Percentiles rank a stretch among this genome's conserved stretches.
Conservation (phyloP, 1,140 invertebrate genomes). For the Helicorthomorpha holstii region DNA sequence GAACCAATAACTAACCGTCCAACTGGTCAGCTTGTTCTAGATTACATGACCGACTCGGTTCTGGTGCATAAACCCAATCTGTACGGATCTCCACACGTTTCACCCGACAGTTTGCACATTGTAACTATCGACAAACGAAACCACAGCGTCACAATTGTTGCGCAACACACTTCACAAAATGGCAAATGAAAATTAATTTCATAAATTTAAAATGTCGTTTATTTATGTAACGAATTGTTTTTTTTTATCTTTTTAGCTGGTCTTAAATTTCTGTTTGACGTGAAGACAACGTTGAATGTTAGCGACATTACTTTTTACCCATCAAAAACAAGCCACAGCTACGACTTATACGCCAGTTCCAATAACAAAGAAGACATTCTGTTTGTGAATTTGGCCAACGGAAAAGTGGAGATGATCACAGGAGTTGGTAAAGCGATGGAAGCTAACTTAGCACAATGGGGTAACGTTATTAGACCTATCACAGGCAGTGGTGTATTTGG, state of each 20-base stretch:
- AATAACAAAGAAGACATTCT: conserved; percentile 56
- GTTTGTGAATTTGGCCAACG: conserved; percentile 52
- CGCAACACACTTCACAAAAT: conserved; percentile 43
- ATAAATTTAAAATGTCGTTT: background rate
- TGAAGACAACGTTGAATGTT: conserved; percentile 56
- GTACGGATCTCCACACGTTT: conserved; percentile 45
- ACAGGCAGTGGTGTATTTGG: conserved; percentile 52
- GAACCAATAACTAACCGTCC: conserved; percentile 42
- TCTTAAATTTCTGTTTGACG: conserved; percentile 52
- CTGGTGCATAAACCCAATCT: conserved; percentile 42
- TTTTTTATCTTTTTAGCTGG: conserved; percentile 20
- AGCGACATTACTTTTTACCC: conserved; percentile 62
- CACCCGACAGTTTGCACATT: conserved; percentile 50
- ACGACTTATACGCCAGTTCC: conserved; percentile 55
- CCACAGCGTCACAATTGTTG: conserved; percentile 45
- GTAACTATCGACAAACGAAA: conserved; percentile 43
- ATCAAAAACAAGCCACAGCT: conserved; percentile 51
- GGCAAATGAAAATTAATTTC: conserved; percentile 18
- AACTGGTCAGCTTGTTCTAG: conserved; percentile 51
- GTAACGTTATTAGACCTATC: conserved; percentile 46
- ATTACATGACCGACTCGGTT: conserved; percentile 58
- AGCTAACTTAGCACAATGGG: conserved; percentile 40
- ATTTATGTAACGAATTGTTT: background rate
- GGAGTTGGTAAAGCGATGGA: conserved; percentile 46
- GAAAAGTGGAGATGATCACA: conserved; percentile 65